Percentiles rank a stretch among this genome's conserved stretches.
Evolutionary conservation across 1,140 invertebrate genomes (phyloP).

Genomic region (Papilio aristodemus): DNA sequence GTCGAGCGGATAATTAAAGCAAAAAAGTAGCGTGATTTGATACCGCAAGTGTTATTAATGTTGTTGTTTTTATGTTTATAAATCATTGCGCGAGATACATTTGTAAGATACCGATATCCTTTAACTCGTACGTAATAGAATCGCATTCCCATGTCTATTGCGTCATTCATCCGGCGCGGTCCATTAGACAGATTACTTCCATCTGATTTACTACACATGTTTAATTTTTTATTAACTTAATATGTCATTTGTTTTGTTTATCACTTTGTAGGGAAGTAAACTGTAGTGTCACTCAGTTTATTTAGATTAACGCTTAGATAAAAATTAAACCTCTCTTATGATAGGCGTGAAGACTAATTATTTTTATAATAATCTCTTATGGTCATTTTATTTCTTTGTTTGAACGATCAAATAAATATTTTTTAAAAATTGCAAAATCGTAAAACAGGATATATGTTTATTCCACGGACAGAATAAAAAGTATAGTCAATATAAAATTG

Average conservation of each 20-base stretch:
- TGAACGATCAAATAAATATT: too few species aligned
- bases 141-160: slow-evolving; percentile 26
- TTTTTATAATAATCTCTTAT: too few species aligned
- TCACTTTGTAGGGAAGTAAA: background rate
- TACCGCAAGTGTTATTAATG: slow-evolving; percentile 27
- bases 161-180: slow-evolving; percentile 24
- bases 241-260: slow-evolving; percentile 15
- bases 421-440: too few species aligned
- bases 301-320: too few species aligned
- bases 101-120: slow-evolving; percentile 13
- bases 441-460: too few species aligned
- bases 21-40: slow-evolving; percentile 21
- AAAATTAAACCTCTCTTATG: too few species aligned
- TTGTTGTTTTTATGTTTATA: slow-evolving; percentile 21
- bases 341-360: too few species aligned
- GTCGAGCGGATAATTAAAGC: slow-evolving; percentile 17
- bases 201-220: slow-evolving; percentile 29
- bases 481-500: too few species aligned
- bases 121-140: slow-evolving; percentile 31
- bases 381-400: too few species aligned
- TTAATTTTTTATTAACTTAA: slow-evolving; percentile 23
- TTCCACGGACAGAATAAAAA: too few species aligned
- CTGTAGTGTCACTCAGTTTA: background rate
- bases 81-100: slow-evolving; percentile 9
- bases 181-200: slow-evolving; percentile 26